These are phyloP conservation scores for Cryptus viduatorius DNA, from an alignment of 2,888 invertebrate genomes.

Conservation along the genomic window DNA sequence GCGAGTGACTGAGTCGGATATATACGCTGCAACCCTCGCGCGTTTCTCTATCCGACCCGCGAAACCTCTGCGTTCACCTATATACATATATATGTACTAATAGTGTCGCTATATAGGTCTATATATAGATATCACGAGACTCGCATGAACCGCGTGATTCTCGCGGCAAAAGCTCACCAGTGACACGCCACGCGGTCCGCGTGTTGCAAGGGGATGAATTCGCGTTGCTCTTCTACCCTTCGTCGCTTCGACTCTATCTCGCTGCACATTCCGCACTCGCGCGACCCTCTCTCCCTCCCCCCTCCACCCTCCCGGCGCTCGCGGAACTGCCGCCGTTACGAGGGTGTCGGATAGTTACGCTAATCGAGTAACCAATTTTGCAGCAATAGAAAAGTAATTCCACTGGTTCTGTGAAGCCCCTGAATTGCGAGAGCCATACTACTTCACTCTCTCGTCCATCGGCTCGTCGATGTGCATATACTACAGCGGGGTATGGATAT, in stretches of 20 bases:
- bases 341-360: constrained; percentile 80
- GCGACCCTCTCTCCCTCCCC: constrained; percentile 11
- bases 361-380: constrained; percentile 83
- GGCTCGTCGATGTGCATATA: background rate
- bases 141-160: constrained; percentile 53
- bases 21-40: constrained; percentile 41
- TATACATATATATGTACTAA: constrained; percentile 13
- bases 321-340: background rate
- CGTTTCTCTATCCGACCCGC: constrained; percentile 48
- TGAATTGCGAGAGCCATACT: constrained; percentile 5
- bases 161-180: constrained; percentile 32
- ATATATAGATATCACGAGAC: constrained; percentile 14
- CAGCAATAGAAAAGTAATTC: constrained; percentile 79
- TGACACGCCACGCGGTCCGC: constrained; percentile 63
- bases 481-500: constrained; percentile 42
- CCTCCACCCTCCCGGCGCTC: constrained; percentile 44
- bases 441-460: background rate
- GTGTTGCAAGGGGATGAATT: constrained; percentile 47
- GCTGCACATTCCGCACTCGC: constrained; percentile 41
- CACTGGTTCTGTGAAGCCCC: constrained; percentile 29
- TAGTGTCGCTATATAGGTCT: background rate
- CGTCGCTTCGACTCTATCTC: constrained; percentile 30
- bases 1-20: constrained; percentile 36
- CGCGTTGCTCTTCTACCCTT: constrained; percentile 37
- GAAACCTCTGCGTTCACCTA: constrained; percentile 52